These are phyloP conservation scores for Dufourea novaeangliae DNA, from an alignment of 1,140 invertebrate genomes.

Conservation along the genomic window DNA sequence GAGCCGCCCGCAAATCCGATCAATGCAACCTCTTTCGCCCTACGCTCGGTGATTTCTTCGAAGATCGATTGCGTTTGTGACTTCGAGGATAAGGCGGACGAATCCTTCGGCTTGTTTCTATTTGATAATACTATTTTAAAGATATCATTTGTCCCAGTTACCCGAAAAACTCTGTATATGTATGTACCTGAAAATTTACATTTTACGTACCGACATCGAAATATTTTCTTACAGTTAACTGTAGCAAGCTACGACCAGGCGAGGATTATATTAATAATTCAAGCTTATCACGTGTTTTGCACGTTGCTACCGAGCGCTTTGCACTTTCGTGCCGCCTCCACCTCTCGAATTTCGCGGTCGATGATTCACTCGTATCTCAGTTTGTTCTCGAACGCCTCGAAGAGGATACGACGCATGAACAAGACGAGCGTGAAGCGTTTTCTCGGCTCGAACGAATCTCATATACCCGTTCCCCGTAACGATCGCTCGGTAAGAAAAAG, in stretches of 20 bases:
- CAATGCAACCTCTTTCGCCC: constrained; percentile 4
- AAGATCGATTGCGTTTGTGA: constrained; percentile 15
- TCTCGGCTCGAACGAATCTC: neutral
- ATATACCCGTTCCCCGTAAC: neutral
- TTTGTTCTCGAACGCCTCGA: neutral
- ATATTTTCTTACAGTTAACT: too few species aligned
- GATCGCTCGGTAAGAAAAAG: neutral
- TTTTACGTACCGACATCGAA: too few species aligned
- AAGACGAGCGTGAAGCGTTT: neutral
- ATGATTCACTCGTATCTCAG: neutral
- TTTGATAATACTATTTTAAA: too few species aligned
- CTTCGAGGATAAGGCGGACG: neutral
- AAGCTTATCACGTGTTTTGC: too few species aligned
- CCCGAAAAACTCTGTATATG: too few species aligned
- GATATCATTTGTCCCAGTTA: too few species aligned
- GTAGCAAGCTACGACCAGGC: too few species aligned
- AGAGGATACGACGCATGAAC: neutral
- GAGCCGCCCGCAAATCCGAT: constrained; percentile 38
- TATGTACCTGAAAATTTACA: too few species aligned
- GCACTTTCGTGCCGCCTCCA: too few species aligned
- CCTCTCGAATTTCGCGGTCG: neutral
- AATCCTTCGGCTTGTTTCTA: too few species aligned
- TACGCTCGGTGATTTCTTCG: neutral
- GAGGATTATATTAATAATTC: too few species aligned
- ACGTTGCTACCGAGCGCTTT: neutral